A percentile compares a stretch with the other conserved stretches of the same genome.
phyloP scores from a whole-genome alignment of 2,888 invertebrate species.

The Eupithecia exiguata region DNA sequence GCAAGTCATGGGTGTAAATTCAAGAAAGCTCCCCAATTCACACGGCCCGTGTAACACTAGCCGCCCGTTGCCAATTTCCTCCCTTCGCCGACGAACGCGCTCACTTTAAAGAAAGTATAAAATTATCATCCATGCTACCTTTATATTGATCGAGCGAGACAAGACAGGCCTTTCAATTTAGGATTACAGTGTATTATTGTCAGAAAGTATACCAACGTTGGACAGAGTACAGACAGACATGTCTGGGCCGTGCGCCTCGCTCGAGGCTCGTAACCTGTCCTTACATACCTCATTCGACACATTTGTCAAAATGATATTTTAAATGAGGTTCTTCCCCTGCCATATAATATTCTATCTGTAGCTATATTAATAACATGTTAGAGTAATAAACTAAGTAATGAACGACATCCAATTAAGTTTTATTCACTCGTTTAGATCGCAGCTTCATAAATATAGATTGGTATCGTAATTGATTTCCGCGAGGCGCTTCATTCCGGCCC shows the following conservation, averaged over 20 bases:
- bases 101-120: conserved; percentile 77
- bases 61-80: conserved; percentile 80
- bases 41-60: conserved; percentile 81
- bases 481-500: conserved; percentile 55
- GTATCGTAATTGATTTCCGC: conserved; percentile 65
- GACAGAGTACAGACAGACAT: conserved; percentile 44
- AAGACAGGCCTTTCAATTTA: conserved; percentile 56
- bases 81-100: conserved; percentile 68
- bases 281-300: too few relatives aligned
- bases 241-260: too few relatives aligned
- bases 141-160: conserved; percentile 60
- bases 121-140: conserved; percentile 70
- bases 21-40: conserved; percentile 83
- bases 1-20: conserved; percentile 82
- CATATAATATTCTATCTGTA: conserved; percentile 56
- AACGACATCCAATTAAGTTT: conserved; percentile 68
- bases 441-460: conserved; percentile 62
- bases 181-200: conserved; percentile 44
- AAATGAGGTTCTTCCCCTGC: conserved; percentile 64
- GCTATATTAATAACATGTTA: conserved; percentile 64
- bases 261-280: conserved; percentile 68
- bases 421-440: conserved; percentile 61
- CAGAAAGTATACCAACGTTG: conserved; percentile 50
- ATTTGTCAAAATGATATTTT: conserved; percentile 71
- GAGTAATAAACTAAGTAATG: conserved; percentile 67